Conservation (phyloP, 2,888 invertebrate species). For the Meliscaeva auricollis region DNA sequence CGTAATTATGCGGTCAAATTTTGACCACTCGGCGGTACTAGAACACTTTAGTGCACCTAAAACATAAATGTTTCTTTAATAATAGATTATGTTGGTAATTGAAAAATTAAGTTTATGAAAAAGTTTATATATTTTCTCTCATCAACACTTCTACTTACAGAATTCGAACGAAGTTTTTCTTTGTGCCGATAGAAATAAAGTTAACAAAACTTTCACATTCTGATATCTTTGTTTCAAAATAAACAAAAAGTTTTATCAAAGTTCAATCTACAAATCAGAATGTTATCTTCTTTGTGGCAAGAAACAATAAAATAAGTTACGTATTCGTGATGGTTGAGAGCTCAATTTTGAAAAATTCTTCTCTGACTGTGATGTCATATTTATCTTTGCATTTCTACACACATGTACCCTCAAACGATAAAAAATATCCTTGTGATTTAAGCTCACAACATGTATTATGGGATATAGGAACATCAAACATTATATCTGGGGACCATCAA, state of each 20-base stretch:
- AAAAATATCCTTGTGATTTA: constrained; percentile 6
- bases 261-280: constrained; percentile 10
- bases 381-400: constrained; percentile 6
- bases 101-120: too few species aligned
- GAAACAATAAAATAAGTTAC: constrained; percentile 12
- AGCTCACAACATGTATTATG: constrained; percentile 1
- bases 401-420: constrained; percentile 5
- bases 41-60: too few species aligned
- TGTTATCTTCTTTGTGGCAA: background rate
- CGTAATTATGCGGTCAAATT: too few species aligned
- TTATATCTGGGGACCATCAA: constrained; percentile 16
- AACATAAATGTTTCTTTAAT: too few species aligned
- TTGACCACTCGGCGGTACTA: too few species aligned
- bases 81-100: too few species aligned
- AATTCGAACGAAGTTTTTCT: too few species aligned
- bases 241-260: background rate
- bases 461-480: constrained; percentile 2
- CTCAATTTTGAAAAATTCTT: constrained; percentile 19
- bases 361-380: constrained; percentile 17
- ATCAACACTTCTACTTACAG: too few species aligned
- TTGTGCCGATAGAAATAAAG: too few species aligned
- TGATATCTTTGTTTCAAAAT: background rate
- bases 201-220: background rate
- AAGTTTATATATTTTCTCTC: too few species aligned
- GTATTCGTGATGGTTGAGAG: background rate